Base-by-base conservation (phyloP, 2,888 invertebrate species). In the Yponomeuta malinellus region DNA sequence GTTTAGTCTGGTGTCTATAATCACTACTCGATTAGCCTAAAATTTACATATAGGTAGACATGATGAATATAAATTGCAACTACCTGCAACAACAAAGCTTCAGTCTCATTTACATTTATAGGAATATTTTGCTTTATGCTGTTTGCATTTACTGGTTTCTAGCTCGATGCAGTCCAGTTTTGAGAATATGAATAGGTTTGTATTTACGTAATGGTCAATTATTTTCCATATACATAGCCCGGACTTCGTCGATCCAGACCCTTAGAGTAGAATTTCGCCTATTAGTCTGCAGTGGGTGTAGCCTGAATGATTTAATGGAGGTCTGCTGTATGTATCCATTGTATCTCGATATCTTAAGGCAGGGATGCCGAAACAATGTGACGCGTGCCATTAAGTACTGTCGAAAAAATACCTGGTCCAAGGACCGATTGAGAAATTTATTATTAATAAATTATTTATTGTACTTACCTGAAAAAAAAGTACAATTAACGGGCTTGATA, bases 251-350 rank as follows among this genome's bases (percentile, higher is more conserved):
- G 52, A 59, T 59, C 12, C 15, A 59, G 52, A 15, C 52, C 52
- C 52, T 59, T 59, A 59, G 52, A 10, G 8, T 59, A 59, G 52
- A 59, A 15, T 59, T 59, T 59, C 52, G 52, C 52, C 52, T 15
- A 59, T 59, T 59, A 59, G 52, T 15, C 52, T 59, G 52, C 52
- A 59, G 52, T 59, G 52, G 52, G 52, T 59, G 52, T 59, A 59
- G 52, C 15, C 15, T 59, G 12, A 59, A 59, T 59, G 15, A 5
- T 59, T 59, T 59, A 59, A 59, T 59, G 5, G 52, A 15, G 52
- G 52, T 59, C 2, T 59, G 52, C 52, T 59, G 52, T 59, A 1
- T 59, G 52, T 59, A 59, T 15, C 52, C 52, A 59, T 59, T 59
- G 52, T 59, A 59, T 3, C 52, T 59, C 3, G 15, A 59, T 15